A percentile compares a stretch with the other conserved stretches of the same genome.
Evolutionary conservation across 2,113 vertebrate genomes (phyloP).

Genomic region (Haemorhous mexicanus): DNA sequence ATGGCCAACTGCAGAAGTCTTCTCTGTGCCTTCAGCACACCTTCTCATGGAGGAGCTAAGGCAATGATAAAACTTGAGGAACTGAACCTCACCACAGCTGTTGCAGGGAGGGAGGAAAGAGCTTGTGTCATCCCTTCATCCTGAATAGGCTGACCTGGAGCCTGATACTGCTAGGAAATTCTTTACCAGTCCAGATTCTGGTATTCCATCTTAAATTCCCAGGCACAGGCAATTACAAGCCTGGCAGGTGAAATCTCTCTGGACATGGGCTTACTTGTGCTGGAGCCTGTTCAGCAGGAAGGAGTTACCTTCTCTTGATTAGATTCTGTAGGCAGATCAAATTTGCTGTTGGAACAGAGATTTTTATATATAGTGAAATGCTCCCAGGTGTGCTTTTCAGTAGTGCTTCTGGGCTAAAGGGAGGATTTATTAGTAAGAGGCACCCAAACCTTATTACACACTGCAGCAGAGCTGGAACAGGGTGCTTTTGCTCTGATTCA

Average conservation of each 20-base stretch:
- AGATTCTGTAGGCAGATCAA: background rate
- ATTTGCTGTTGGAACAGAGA: background rate
- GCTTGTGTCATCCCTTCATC: background rate
- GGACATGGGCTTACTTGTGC: background rate
- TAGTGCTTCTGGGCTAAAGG: background rate
- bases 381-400: constrained; percentile 27
- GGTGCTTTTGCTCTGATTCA: constrained; percentile 15
- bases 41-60: background rate
- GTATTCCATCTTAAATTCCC: background rate
- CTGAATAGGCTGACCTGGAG: background rate
- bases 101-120: background rate
- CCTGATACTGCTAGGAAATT: background rate
- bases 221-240: background rate
- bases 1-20: background rate
- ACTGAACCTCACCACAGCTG: background rate
- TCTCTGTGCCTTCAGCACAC: background rate
- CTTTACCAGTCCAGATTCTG: background rate
- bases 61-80: background rate
- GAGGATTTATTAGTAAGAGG: constrained; percentile 24
- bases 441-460: background rate
- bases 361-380: constrained; percentile 27
- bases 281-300: background rate
- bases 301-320: background rate
- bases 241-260: background rate
- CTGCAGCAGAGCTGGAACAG: background rate